A percentile compares a stretch with the other conserved stretches of the same genome.
Evolutionary conservation across 2,113 vertebrate species (phyloP).

Genomic region (Seriola dumerili): DNA sequence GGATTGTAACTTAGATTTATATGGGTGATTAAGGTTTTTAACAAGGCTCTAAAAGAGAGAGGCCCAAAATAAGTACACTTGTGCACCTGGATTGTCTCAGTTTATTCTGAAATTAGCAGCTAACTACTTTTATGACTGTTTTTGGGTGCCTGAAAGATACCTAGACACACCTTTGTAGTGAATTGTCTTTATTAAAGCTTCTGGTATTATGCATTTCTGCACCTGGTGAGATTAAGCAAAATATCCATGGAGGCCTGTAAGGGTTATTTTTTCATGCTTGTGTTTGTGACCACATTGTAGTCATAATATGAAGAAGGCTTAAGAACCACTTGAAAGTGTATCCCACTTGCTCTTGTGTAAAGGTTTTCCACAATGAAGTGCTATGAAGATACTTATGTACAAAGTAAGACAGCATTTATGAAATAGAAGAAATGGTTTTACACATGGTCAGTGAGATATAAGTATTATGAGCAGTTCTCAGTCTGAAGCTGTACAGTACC

Average conservation of each 20-base stretch:
- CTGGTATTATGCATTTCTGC: neutral
- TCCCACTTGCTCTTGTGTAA: neutral
- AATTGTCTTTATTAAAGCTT: neutral
- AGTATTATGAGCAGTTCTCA: neutral
- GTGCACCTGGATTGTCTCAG: neutral
- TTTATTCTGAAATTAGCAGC: slow-evolving; percentile 3
- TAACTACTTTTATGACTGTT: neutral
- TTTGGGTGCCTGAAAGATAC: neutral
- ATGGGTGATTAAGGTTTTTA: slow-evolving; percentile 40
- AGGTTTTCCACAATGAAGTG: neutral
- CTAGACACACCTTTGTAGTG: neutral
- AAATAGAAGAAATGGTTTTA: neutral
- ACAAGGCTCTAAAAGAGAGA: slow-evolving; percentile 25
- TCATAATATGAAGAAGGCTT: neutral
- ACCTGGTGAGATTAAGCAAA: neutral
- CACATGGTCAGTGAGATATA: neutral
- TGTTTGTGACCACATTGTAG: neutral
- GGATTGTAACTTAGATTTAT: slow-evolving; percentile 39
- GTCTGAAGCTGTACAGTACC: neutral
- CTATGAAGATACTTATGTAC: neutral
- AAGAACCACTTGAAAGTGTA: neutral
- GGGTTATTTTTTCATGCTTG: neutral
- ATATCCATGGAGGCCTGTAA: neutral
- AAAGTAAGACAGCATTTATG: neutral
- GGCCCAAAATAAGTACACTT: neutral